phyloP scores from a whole-genome alignment of 2,888 invertebrate species.

The Drosophila mulleri region DNA sequence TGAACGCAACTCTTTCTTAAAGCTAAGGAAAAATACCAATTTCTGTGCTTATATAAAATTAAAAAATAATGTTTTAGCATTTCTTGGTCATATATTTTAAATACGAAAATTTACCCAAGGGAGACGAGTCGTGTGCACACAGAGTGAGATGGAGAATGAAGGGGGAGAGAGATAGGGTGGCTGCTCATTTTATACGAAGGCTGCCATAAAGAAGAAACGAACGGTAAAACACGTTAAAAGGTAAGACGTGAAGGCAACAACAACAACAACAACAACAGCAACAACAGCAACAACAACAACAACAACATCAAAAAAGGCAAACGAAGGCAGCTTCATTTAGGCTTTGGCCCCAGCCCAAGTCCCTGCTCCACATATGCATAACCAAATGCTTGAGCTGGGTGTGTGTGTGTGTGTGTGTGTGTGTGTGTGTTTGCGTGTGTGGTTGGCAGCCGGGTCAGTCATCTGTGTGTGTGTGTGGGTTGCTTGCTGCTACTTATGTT shows the following conservation, averaged over 20 bases:
- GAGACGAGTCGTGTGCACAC: conserved; percentile 54
- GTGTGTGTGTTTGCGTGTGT: conserved; percentile 17
- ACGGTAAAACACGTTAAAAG: conserved; percentile 79
- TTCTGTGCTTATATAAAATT: conserved; percentile 59
- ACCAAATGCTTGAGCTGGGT: conserved; percentile 39
- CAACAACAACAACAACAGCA: conserved; percentile 3
- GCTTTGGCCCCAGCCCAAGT: conserved; percentile 62
- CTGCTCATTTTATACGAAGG: conserved; percentile 74
- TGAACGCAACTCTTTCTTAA: conserved; percentile 3
- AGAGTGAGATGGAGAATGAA: background rate
- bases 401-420: conserved; percentile 16
- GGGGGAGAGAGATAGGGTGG: conserved; percentile 16
- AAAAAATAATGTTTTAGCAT: conserved; percentile 75
- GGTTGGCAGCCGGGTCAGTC: conserved; percentile 40
- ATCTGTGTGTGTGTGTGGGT: conserved; percentile 28
- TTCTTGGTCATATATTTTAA: conserved; percentile 76
- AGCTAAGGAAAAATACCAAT: conserved; percentile 18
- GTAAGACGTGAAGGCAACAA: conserved; percentile 62
- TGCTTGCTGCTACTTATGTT: conserved; percentile 68
- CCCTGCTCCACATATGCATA: conserved; percentile 70
- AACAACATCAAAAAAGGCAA: conserved; percentile 35
- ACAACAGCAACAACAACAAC: conserved; percentile 30
- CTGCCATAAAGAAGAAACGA: conserved; percentile 68
- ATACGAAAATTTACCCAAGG: conserved; percentile 75
- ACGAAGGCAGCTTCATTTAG: conserved; percentile 66